phyloP scores from a whole-genome alignment of 2,113 vertebrate genomes.

The Hemichromis elongatus region DNA sequence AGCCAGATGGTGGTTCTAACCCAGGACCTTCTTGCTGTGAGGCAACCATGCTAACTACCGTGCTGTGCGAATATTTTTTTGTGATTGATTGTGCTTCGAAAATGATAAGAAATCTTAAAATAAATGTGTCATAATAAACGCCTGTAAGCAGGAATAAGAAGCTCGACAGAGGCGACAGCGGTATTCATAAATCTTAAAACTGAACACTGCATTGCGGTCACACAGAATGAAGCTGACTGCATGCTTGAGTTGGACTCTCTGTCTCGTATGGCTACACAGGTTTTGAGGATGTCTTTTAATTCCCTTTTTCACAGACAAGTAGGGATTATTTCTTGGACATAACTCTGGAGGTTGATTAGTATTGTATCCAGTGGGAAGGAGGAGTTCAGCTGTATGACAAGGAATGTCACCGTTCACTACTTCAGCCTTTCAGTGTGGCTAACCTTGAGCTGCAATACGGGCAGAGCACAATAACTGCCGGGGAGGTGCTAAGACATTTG shows the following conservation, averaged over 20 bases:
- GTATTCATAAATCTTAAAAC: background rate
- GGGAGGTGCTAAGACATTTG: background rate
- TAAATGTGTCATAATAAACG: background rate
- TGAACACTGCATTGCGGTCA: background rate
- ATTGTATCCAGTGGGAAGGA: background rate
- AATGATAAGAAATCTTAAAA: background rate
- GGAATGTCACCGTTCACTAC: background rate
- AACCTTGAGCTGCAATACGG: slow-evolving; percentile 13
- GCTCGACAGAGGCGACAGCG: background rate
- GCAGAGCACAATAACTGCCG: background rate
- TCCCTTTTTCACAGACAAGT: background rate
- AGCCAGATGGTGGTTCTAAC: background rate
- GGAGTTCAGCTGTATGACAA: background rate
- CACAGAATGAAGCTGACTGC: background rate
- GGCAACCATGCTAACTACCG: background rate
- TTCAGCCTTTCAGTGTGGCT: background rate
- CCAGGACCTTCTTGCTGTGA: background rate
- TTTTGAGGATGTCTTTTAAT: background rate
- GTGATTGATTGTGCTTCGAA: background rate
- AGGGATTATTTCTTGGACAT: background rate
- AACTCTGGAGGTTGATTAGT: background rate
- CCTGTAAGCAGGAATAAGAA: background rate
- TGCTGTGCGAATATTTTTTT: background rate
- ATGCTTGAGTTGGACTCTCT: background rate
- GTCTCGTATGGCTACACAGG: background rate